Evolutionary conservation across 2,797 vertebrate species (phyloP).

Genomic region (Thalassophryne amazonica): DNA sequence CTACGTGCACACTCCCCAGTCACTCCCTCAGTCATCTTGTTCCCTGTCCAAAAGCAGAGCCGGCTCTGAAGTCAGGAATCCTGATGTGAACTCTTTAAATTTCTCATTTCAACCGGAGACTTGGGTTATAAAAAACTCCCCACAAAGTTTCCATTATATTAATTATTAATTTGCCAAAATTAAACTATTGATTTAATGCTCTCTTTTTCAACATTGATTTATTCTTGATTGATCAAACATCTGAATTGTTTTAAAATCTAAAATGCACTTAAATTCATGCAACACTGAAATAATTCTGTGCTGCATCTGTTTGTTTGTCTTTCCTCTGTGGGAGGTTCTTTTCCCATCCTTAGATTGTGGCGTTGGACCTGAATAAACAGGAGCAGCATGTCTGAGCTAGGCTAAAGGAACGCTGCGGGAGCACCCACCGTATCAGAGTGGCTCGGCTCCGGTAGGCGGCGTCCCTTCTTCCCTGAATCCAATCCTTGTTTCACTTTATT

Average conservation of each 20-base stretch:
- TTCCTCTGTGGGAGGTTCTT: not conserved
- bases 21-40: too few relatives aligned
- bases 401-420: slow-evolving; percentile 38
- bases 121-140: too few relatives aligned
- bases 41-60: too few relatives aligned
- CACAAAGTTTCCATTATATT: too few relatives aligned
- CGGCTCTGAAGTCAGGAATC: too few relatives aligned
- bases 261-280: slow-evolving; percentile 54
- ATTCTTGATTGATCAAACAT: not conserved
- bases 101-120: too few relatives aligned
- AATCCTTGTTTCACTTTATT: slow-evolving; percentile 2
- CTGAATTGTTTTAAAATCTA: slow-evolving; percentile 17
- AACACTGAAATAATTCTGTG: slow-evolving; percentile 17
- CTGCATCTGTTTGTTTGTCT: slow-evolving; percentile 10
- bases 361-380: slow-evolving; percentile 24
- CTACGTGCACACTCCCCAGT: slow-evolving; percentile 1
- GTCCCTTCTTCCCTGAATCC: slow-evolving; percentile 4
- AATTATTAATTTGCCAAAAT: too few relatives aligned
- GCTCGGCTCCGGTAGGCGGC: slow-evolving; percentile 12
- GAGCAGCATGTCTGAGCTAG: slow-evolving; percentile 37
- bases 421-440: slow-evolving; percentile 56
- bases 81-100: too few relatives aligned
- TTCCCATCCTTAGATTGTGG: slow-evolving; percentile 5
- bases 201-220: not conserved
- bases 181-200: slow-evolving; percentile 12